Conservation (phyloP, 2,113 vertebrate genomes). For the Xenopus borealis region DNA sequence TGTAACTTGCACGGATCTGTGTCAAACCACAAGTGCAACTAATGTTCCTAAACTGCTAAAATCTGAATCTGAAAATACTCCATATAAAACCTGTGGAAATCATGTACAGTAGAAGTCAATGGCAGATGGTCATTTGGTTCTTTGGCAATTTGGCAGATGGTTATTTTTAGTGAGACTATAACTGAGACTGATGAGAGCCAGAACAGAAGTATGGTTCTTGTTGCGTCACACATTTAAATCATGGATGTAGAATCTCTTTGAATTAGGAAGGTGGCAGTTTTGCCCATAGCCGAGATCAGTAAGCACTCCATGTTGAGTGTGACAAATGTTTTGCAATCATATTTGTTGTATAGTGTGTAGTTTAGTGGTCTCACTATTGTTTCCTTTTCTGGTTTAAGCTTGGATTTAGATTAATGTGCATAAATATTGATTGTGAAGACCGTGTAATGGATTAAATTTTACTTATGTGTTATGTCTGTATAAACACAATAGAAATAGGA, state of each 20-base stretch:
- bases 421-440: neutral
- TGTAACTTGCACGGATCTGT: too few relatives aligned
- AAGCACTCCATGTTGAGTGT: neutral
- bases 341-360: conserved; percentile 6
- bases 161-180: conserved; percentile 35
- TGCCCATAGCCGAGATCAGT: neutral
- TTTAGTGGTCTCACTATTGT: neutral
- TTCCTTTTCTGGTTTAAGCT: conserved; percentile 5
- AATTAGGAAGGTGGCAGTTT: conserved; percentile 15
- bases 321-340: neutral
- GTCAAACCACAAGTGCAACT: too few relatives aligned
- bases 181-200: conserved; percentile 42
- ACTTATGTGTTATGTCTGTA: neutral
- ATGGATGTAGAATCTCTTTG: conserved; percentile 13
- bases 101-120: too few relatives aligned
- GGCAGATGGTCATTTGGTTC: too few relatives aligned
- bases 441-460: neutral
- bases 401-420: neutral
- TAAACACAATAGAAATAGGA: too few relatives aligned
- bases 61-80: too few relatives aligned
- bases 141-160: too few relatives aligned
- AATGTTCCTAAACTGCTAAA: too few relatives aligned
- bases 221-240: conserved; percentile 20
- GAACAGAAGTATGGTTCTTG: conserved; percentile 32
- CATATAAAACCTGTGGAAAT: too few relatives aligned